Conservation (phyloP, 2,113 vertebrate genomes). For the Peromyscus polionotus region DNA sequence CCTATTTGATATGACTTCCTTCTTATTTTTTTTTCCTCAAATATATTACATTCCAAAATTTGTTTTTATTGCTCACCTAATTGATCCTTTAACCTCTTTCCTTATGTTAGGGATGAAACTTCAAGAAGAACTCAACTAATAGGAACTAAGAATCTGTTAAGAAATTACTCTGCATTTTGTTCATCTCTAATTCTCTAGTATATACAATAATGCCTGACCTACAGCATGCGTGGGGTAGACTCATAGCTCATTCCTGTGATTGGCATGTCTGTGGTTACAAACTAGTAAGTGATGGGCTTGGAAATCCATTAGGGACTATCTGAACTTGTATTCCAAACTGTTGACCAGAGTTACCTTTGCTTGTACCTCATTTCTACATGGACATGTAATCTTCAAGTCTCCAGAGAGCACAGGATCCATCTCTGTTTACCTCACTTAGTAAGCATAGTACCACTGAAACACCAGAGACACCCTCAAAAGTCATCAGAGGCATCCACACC, state of each 20-base stretch:
- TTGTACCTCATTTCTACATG: neutral
- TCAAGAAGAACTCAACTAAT: neutral
- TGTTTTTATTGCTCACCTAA: neutral
- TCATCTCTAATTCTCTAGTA: neutral
- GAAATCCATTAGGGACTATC: neutral
- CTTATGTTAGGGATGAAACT: neutral
- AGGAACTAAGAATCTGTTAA: neutral
- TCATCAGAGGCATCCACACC: neutral
- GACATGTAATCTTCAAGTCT: rapidly evolving
- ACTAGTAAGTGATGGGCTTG: neutral
- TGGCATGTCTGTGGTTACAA: neutral
- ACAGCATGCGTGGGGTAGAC: no score
- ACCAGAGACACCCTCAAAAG: neutral
- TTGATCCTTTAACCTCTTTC: neutral
- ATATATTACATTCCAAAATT: neutral
- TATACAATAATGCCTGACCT: neutral
- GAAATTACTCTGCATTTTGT: neutral
- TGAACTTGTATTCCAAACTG: neutral
- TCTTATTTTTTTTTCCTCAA: constrained; percentile 48
- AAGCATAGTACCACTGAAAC: neutral
- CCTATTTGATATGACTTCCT: neutral
- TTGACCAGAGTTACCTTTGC: neutral
- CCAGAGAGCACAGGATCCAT: neutral
- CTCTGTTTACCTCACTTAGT: neutral
- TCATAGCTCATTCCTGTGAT: neutral